Evolutionary conservation across 1,140 invertebrate species (phyloP), one percentile per base, ranked within the genome.

Genomic region (Pteromalus puparum): DNA sequence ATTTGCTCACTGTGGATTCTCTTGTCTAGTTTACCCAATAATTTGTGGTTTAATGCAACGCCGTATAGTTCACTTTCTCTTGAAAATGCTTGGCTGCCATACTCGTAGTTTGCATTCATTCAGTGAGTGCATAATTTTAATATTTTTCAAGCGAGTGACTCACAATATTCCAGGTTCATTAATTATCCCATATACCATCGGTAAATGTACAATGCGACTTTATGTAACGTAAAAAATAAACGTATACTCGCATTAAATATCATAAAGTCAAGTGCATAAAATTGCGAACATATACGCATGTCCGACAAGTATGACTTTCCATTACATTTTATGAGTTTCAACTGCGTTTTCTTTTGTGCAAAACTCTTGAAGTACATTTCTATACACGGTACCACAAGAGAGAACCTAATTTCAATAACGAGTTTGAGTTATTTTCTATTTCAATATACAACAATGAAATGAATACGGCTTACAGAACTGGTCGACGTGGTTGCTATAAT

Each of bases 241-340:
- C 53, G 15, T n/a, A 21, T 61, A 61, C 18, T 61, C 6, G 77
- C 24, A 80, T 46, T 84, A 84, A 84, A n/a, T 18, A 7, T 61
- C 5, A 18, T 61, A n/a, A 84, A 15, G 46, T 74, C 70, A 67
- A 48, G 18, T 34, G 46, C 70, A 48, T 67, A 70, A 78, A 78
- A 61, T 21, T 28, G 28, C 28, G 10, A 34, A 67, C 53, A 48
- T 53, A 26, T 53, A 26, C 5, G 65, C 65, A 24, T n/a, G 24
- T 21, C 42, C 68, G 65, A 79, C 68, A 79, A 61, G 74, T 79
- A 80, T 67, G 75, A 70, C 83, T 84, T 80, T 84, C 77, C 75
- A 84, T 84, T 74, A 80, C 68, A 72, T 74, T 84, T 84, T 80
- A 84, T 70, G 82, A 78, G 65, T 67, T 83, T 83, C 61, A 78